These are phyloP conservation scores for Clarias gariepinus DNA, from an alignment of 2,113 vertebrate genomes.

Conservation along the genomic window DNA sequence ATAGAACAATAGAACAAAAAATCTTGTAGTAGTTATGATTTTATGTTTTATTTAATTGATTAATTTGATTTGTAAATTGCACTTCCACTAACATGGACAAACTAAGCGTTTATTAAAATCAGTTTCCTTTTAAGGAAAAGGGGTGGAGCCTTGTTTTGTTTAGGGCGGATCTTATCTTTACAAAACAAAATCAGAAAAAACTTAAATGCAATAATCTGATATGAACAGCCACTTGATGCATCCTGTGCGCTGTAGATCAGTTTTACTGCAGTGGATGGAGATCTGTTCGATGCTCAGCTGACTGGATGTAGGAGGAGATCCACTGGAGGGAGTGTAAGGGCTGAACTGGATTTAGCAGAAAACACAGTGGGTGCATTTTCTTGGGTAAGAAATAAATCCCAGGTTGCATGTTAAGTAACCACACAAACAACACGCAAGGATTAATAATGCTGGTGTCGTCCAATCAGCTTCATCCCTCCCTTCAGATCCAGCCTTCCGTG, in stretches of 20 bases:
- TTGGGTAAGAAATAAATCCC: background rate
- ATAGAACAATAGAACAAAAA: too few species aligned
- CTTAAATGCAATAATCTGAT: background rate
- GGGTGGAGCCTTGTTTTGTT: background rate
- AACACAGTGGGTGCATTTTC: background rate
- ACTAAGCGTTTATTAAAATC: background rate
- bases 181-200: background rate
- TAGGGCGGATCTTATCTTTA: background rate
- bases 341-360: background rate
- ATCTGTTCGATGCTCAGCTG: background rate
- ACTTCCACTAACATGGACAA: too few species aligned
- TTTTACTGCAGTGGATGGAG: background rate
- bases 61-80: too few species aligned
- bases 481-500: conserved; percentile 31
- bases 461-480: conserved; percentile 38
- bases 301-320: background rate
- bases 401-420: conserved; percentile 9
- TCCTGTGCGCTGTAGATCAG: background rate
- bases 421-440: background rate
- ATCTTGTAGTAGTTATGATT: too few species aligned
- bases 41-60: too few species aligned
- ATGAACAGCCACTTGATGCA: background rate
- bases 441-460: conserved; percentile 32
- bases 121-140: background rate
- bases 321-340: background rate